Conservation (phyloP, 2,888 invertebrate genomes). For the Neria commutata region DNA sequence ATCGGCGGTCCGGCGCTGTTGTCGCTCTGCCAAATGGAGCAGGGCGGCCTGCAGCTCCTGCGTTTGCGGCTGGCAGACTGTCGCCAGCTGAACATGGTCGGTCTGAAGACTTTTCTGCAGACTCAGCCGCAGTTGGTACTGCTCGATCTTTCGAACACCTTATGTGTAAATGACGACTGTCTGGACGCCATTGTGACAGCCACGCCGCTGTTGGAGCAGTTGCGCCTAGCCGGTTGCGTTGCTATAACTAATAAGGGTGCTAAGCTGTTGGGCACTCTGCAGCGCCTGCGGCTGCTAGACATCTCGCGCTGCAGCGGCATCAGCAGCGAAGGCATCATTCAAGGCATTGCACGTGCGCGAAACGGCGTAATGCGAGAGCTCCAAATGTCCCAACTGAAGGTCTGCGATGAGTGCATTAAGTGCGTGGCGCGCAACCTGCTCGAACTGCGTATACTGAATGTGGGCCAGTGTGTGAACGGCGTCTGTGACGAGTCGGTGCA, state of each 20-base stretch:
- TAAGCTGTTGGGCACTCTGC: slow-evolving; percentile 64
- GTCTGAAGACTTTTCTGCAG: slow-evolving; percentile 45
- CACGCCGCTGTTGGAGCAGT: slow-evolving; percentile 66
- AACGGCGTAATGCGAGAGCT: slow-evolving; percentile 65
- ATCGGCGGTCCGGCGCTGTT: slow-evolving; percentile 71
- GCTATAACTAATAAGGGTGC: slow-evolving; percentile 71
- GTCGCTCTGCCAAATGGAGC: slow-evolving; percentile 64
- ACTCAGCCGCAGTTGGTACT: slow-evolving; percentile 65
- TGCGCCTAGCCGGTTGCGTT: slow-evolving; percentile 70
- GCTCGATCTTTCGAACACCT: slow-evolving; percentile 70
- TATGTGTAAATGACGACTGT: slow-evolving; percentile 70
- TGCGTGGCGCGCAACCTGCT: slow-evolving; percentile 67
- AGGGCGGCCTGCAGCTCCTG: slow-evolving; percentile 57
- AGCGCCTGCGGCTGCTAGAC: slow-evolving; percentile 67
- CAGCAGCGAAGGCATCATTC: slow-evolving; percentile 67
- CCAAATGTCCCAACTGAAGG: slow-evolving; percentile 67
- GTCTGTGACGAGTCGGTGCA: slow-evolving; percentile 74
- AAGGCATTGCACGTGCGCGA: slow-evolving; percentile 66
- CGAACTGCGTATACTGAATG: slow-evolving; percentile 67
- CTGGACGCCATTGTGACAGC: slow-evolving; percentile 67
- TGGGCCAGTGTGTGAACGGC: slow-evolving; percentile 74
- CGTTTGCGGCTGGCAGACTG: slow-evolving; percentile 49
- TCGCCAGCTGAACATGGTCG: slow-evolving; percentile 48
- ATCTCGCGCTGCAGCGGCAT: slow-evolving; percentile 73
- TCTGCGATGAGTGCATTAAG: slow-evolving; percentile 69